Conservation (phyloP, 2,888 invertebrate genomes). For the Neoaliturus tenellus region DNA sequence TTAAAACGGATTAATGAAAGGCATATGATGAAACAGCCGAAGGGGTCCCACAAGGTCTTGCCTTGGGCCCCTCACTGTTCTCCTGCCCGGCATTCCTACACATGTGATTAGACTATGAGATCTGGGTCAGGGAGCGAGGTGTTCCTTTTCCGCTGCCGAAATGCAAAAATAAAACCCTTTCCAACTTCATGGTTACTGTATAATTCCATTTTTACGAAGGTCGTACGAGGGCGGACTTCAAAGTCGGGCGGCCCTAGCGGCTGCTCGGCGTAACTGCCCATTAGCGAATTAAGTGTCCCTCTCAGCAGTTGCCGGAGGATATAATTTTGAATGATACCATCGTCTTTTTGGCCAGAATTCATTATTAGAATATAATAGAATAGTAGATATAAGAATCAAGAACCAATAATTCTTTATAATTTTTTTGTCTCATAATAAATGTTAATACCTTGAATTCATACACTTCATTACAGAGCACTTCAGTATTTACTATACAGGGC, state of each 20-base stretch:
- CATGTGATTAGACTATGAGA: background rate
- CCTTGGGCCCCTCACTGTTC: conserved; percentile 24
- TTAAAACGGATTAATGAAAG: conserved; percentile 10
- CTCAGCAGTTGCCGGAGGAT: too few relatives aligned
- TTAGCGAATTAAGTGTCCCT: too few relatives aligned
- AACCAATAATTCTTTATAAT: too few relatives aligned
- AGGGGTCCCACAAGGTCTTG: background rate
- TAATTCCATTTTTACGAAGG: conserved; percentile 7
- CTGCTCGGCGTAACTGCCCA: background rate
- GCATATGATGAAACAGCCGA: background rate
- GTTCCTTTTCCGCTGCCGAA: background rate
- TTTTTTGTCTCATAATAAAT: too few relatives aligned
- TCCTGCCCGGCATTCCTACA: background rate
- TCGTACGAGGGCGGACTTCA: background rate
- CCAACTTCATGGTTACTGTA: background rate
- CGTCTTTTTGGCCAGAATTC: too few relatives aligned
- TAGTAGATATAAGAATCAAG: too few relatives aligned
- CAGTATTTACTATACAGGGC: too few relatives aligned
- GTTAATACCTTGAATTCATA: too few relatives aligned
- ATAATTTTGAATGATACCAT: too few relatives aligned
- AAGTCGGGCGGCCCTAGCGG: background rate
- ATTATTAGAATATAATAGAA: too few relatives aligned
- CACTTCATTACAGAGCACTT: too few relatives aligned
- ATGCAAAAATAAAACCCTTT: conserved; percentile 26
- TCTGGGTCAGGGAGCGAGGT: conserved; percentile 25